Percentiles rank a stretch among this genome's conserved stretches.
Conservation (phyloP, 2,113 vertebrate genomes). For the human region GRCh38 chr1:206577501-206578000, state of each 20-base stretch:
- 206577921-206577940: neutral
- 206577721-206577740: neutral
- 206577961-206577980: too few relatives aligned
- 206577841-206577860: neutral
- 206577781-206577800: neutral
- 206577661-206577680: neutral
- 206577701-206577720: neutral
- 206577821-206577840: neutral
- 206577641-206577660: fast-evolving
- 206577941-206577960: neutral
- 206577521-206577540: neutral
- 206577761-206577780: neutral
- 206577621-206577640: neutral
- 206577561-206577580: neutral
- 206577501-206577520: neutral
- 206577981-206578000: too few relatives aligned
- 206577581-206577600: neutral
- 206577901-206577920: neutral
- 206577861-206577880: neutral
- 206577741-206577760: neutral
- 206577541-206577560: neutral
- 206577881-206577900: neutral
- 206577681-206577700: neutral
- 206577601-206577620: neutral
- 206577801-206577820: neutral